Evolutionary conservation across 2,797 vertebrate species (phyloP).

Genomic region (Myoxocephalus aenaeus): DNA sequence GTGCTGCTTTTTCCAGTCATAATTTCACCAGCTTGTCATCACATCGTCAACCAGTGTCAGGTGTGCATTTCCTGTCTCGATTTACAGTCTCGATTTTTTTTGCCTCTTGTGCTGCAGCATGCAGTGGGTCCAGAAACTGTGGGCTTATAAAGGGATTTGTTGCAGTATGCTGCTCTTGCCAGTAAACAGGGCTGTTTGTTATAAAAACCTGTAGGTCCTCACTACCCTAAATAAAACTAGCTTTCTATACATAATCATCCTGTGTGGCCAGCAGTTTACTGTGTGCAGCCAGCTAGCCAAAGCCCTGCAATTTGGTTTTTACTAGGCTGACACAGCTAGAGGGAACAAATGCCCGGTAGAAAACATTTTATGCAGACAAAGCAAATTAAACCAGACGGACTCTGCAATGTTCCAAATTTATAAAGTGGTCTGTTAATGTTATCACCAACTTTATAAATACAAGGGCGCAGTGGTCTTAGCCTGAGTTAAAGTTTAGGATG

Average conservation of each 20-base stretch:
- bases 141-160: constrained; percentile 68
- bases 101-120: constrained; percentile 37
- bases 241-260: constrained; percentile 74
- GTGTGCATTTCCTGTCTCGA: constrained; percentile 64
- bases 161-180: constrained; percentile 63
- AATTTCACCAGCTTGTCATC: constrained; percentile 55
- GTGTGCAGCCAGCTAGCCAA: constrained; percentile 78
- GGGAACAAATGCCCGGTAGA: constrained; percentile 74
- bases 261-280: constrained; percentile 82
- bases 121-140: constrained; percentile 53
- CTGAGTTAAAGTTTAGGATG: constrained; percentile 6
- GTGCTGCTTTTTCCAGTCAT: constrained; percentile 13
- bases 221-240: constrained; percentile 68
- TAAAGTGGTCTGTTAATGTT: constrained; percentile 47
- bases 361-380: constrained; percentile 72
- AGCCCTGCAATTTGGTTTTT: constrained; percentile 82
- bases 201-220: constrained; percentile 67
- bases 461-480: constrained; percentile 8
- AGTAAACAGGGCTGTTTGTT: constrained; percentile 75
- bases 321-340: constrained; percentile 80
- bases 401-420: constrained; percentile 53
- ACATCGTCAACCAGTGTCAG: constrained; percentile 60
- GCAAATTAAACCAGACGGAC: constrained; percentile 64
- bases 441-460: constrained; percentile 36
- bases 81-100: constrained; percentile 55